A percentile compares a stretch with the other conserved stretches of the same genome.
Evolutionary conservation across 2,888 invertebrate genomes (phyloP).

Genomic region (Aphelenchoides bicaudatus): DNA sequence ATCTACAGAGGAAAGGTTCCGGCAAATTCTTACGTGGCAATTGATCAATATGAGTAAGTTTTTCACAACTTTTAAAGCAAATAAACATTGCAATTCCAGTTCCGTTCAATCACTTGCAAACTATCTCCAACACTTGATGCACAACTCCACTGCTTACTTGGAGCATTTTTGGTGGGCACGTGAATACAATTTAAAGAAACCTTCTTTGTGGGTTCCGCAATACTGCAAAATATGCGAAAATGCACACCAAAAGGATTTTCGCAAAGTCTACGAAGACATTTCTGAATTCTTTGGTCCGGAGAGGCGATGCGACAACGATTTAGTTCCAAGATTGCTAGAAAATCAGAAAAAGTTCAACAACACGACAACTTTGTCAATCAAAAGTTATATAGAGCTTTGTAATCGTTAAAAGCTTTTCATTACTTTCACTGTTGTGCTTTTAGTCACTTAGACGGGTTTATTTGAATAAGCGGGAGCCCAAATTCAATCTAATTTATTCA

Average conservation of each 20-base stretch:
- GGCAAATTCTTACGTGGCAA: conserved; percentile 2
- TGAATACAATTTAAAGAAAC: not conserved
- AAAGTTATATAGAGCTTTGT: too few relatives aligned
- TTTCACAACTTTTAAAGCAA: not conserved
- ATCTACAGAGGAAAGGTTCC: not conserved
- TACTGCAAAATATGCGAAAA: conserved; percentile 4
- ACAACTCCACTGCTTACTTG: not conserved
- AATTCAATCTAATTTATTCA: too few relatives aligned
- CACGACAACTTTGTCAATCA: too few relatives aligned
- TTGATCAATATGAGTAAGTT: conserved; percentile 5
- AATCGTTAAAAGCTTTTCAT: too few relatives aligned
- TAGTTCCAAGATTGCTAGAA: not conserved
- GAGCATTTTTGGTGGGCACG: not conserved
- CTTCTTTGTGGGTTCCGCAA: not conserved
- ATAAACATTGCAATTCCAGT: conserved; percentile 7
- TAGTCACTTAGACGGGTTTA: too few relatives aligned
- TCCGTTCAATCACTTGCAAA: not conserved
- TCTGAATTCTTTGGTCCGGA: not conserved
- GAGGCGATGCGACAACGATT: conserved; percentile 5
- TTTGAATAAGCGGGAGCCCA: too few relatives aligned
- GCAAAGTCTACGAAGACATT: conserved; percentile 6
- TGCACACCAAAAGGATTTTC: not conserved
- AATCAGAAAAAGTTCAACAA: too few relatives aligned
- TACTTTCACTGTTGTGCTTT: not conserved
- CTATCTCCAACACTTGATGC: conserved; percentile 1